Conservation (phyloP, 2,113 vertebrate genomes). For the Scophthalmus maximus region DNA sequence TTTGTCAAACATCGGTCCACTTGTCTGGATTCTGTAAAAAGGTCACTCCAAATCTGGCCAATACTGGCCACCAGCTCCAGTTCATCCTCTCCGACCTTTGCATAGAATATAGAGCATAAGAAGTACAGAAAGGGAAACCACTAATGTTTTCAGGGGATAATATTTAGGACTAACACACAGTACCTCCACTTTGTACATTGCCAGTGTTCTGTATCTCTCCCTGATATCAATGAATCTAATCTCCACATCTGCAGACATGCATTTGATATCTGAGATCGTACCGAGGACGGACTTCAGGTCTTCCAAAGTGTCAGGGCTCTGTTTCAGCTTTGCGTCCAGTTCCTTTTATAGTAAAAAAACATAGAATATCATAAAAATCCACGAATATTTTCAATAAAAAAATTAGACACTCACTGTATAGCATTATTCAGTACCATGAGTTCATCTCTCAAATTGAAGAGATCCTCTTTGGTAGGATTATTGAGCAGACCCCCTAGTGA, state of each 20-base stretch:
- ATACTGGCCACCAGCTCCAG: conserved; percentile 76
- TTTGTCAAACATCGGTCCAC: conserved; percentile 85
- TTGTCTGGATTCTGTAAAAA: conserved; percentile 83
- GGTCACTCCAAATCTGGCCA: conserved; percentile 81
- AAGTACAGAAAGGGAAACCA: not conserved
- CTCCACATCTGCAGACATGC: conserved; percentile 88
- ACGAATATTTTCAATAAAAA: not conserved
- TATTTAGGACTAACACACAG: conserved; percentile 47
- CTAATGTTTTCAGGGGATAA: not conserved
- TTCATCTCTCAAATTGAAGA: conserved; percentile 84
- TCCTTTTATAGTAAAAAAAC: conserved; percentile 71
- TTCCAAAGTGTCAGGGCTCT: conserved; percentile 84
- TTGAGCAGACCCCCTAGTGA: conserved; percentile 89
- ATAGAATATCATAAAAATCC: not conserved
- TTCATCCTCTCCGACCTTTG: conserved; percentile 86
- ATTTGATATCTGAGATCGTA: conserved; percentile 86
- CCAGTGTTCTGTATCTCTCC: conserved; percentile 91
- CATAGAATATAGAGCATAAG: not conserved
- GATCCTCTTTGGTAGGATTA: conserved; percentile 85
- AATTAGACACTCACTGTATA: not conserved
- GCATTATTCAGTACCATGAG: conserved; percentile 81
- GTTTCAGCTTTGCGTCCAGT: conserved; percentile 82
- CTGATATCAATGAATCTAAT: conserved; percentile 85
- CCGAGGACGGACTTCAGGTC: conserved; percentile 89
- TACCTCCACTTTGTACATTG: conserved; percentile 87